Conservation (phyloP, 2,888 invertebrate species). For the Saturnia pavonia region DNA sequence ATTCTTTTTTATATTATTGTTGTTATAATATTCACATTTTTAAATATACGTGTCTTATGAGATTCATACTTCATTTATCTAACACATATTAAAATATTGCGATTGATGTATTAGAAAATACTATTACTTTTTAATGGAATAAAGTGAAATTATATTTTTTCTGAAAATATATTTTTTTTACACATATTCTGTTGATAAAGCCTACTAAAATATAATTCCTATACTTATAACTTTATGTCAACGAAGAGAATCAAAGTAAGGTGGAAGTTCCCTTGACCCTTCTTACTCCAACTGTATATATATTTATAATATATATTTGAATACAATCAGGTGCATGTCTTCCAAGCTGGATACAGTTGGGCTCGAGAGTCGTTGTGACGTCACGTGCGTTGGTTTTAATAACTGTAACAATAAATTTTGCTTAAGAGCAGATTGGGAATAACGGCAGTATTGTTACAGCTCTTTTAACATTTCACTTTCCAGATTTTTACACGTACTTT, state of each 20-base stretch:
- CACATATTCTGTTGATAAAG: too few species aligned
- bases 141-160: too few species aligned
- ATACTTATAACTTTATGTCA: too few species aligned
- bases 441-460: slow-evolving; percentile 62
- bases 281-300: background rate
- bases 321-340: background rate
- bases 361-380: background rate
- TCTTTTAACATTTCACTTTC: slow-evolving; percentile 74
- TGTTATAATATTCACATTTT: too few species aligned
- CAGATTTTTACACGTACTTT: slow-evolving; percentile 62
- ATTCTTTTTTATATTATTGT: too few species aligned
- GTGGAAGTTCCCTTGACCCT: background rate
- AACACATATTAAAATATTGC: too few species aligned
- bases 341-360: background rate
- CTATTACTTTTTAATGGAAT: too few species aligned
- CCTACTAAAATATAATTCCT: too few species aligned
- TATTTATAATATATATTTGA: background rate
- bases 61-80: too few species aligned
- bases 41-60: too few species aligned
- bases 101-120: too few species aligned
- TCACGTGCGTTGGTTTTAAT: slow-evolving; percentile 41
- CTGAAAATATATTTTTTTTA: too few species aligned
- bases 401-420: slow-evolving; percentile 67
- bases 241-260: background rate
- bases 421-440: slow-evolving; percentile 64